These are phyloP conservation scores for Enteromius treurensis DNA, from an alignment of 2,797 vertebrate genomes.

Conservation along the genomic window DNA sequence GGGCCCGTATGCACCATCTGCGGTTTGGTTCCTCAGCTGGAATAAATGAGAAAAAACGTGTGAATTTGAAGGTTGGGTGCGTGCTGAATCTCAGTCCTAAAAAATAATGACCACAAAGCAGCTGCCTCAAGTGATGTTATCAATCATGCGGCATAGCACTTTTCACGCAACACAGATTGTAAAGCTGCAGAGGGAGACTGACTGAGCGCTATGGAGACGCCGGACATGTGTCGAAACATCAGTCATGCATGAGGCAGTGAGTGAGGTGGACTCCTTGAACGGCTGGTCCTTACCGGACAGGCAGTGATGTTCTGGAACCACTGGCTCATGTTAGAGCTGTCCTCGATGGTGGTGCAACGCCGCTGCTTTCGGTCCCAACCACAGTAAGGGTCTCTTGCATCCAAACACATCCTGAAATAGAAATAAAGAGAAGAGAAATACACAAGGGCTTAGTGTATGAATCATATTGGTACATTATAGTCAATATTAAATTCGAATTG, in stretches of 20 bases:
- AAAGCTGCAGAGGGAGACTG: constrained; percentile 23
- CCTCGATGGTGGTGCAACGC: constrained; percentile 89
- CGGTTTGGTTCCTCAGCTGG: constrained; percentile 91
- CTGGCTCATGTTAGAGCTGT: constrained; percentile 98
- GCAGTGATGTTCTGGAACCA: constrained; percentile 96
- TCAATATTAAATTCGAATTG: not conserved
- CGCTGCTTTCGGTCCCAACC: constrained; percentile 95
- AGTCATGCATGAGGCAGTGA: constrained; percentile 37
- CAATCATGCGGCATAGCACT: constrained; percentile 39
- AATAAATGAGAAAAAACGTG: constrained; percentile 40
- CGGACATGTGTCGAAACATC: not conserved
- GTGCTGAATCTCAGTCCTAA: constrained; percentile 28
- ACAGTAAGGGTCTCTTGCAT: constrained; percentile 94
- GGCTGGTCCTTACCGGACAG: constrained; percentile 85
- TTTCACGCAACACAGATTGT: constrained; percentile 47
- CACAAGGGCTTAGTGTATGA: not conserved
- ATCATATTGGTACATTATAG: not conserved
- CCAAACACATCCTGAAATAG: constrained; percentile 85
- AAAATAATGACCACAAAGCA: constrained; percentile 38
- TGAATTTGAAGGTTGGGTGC: constrained; percentile 39
- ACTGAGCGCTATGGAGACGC: constrained; percentile 8
- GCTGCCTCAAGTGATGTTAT: constrained; percentile 49
- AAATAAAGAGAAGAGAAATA: not conserved
- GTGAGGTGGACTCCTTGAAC: not conserved
- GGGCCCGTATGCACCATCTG: constrained; percentile 84